Evolutionary conservation across 2,797 vertebrate species (phyloP), one percentile per base, ranked within the genome.

Genomic region (Platyrinchus mystaceus): DNA sequence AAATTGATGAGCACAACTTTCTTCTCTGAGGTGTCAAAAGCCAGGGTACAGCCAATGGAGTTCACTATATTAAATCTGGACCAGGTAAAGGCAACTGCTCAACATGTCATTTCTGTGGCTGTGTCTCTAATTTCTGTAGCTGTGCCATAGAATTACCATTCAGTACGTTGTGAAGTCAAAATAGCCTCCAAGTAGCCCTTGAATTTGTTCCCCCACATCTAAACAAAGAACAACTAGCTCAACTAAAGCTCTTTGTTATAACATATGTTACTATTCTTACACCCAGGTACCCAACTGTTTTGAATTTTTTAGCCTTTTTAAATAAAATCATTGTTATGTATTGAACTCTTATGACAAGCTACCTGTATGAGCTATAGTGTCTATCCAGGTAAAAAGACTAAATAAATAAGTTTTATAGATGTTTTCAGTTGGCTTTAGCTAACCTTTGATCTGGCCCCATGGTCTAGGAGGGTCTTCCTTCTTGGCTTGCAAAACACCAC

Each of bases 281-380:
- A 69, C 2, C 9, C 37, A 15, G 1, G 2, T 18, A 44, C 32
- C 5, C 39, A 71, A 21, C 1, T 1, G 12, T 3, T 70, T 47
- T 16, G 12, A 85, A 67, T 16, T 73, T 73, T 80, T 49, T 26
- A 44, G 17, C 10, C 10, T 32, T 86, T 75, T 81, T 0, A 73
- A 90, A 76, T 26, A 69, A 58, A 81, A 36, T 2, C 23, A 52
- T 47, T 32, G 27, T 69, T 37, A 34, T 2, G 8, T 19, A 75
- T 8, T 50, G 34, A 87, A 39, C 28, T 80, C 10, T 75, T 44
- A 32, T 0, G 15, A 58, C 13, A 76, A 76, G 28, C 24, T 53
- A 68, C n/a, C 37, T 74, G 6, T 22, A 41, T 7, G 12, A 32
- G 46, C n/a, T 43, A 22, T 0, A 64, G 32, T 7, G 15, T 32